These are phyloP conservation scores for Capra hircus DNA, from an alignment of 2,113 vertebrate species.

Conservation along the genomic window DNA sequence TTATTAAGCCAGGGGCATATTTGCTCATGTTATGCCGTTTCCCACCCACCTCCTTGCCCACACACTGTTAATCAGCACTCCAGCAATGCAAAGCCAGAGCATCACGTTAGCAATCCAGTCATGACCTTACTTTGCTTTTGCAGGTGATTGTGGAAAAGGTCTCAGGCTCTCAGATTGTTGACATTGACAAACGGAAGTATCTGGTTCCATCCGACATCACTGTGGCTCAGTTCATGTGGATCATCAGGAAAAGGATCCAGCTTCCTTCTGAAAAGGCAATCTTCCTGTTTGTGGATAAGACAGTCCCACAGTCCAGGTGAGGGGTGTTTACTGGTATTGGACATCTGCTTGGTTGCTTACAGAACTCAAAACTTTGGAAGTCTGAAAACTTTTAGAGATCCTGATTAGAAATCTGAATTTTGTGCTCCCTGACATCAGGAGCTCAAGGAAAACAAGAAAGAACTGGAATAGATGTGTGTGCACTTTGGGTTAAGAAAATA, in stretches of 20 bases:
- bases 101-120: not conserved
- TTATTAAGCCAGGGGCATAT: not conserved
- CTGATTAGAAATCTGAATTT: not conserved
- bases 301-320: conserved; percentile 99
- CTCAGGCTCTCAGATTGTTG: conserved; percentile 97
- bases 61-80: not conserved
- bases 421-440: not conserved
- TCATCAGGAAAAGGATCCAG: conserved; percentile 99
- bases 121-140: conserved; percentile 38
- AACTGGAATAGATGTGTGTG: not conserved
- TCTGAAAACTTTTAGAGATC: not conserved
- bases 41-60: not conserved
- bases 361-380: not conserved
- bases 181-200: conserved; percentile 99
- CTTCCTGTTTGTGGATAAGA: conserved; percentile 99
- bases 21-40: not conserved
- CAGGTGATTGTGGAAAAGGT: conserved; percentile 99
- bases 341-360: not conserved
- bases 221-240: conserved; percentile 99
- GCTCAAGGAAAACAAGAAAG: not conserved
- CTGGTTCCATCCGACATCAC: conserved; percentile 98
- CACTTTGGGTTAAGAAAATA: not conserved
- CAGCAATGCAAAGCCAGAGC: not conserved
- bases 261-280: conserved; percentile 99
- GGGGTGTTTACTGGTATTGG: conserved; percentile 38